Base-by-base conservation (phyloP, 2,888 invertebrate genomes). In the Ethmia dodecea region DNA sequence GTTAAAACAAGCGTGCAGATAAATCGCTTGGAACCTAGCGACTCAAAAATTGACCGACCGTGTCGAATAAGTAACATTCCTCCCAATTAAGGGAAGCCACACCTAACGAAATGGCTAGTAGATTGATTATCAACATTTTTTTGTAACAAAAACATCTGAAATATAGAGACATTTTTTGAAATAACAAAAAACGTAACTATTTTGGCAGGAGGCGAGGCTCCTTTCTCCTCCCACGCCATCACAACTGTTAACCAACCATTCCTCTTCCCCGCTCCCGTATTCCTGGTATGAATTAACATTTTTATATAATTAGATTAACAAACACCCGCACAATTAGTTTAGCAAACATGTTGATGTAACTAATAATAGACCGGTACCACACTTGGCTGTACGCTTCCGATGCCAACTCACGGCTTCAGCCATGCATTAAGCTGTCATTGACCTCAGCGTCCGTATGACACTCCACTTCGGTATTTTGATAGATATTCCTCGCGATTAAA, bases 161-260 rank as follows among this genome's bases (percentile, higher is more conserved):
- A n/a, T n/a, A n/a, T n/a, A n/a, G n/a, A n/a, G n/a, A n/a, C n/a
- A n/a, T n/a, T n/a, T n/a, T n/a, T n/a, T n/a, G n/a, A n/a, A n/a
- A n/a, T n/a, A n/a, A n/a, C n/a, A n/a, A n/a, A n/a, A n/a, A n/a
- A n/a, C n/a, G n/a, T n/a, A n/a, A n/a, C n/a, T n/a, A n/a, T n/a
- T n/a, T n/a, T 20, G 15, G 32, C 47, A 51, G 51, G 40, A 42
- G 35, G 29, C 43, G 46, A 40, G 28, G 40, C 35, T 35, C 26
- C 16, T 39, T 13, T 15, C 10, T 14, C 27, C 22, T 6, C 12
- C 28, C 12, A 12, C 32, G 20, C 13, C 22, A 15, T 26, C 36
- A 33, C 15, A 14, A 34, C 33, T 32, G 28, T 33, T 35, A 39
- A 38, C 27, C 33, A 16, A 11, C 12, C 18, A 31, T 25, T 33